Percentiles rank a stretch among this genome's conserved stretches.
Evolutionary conservation across 2,113 vertebrate species (phyloP).

Genomic region (Melanerpes aurifrons): DNA sequence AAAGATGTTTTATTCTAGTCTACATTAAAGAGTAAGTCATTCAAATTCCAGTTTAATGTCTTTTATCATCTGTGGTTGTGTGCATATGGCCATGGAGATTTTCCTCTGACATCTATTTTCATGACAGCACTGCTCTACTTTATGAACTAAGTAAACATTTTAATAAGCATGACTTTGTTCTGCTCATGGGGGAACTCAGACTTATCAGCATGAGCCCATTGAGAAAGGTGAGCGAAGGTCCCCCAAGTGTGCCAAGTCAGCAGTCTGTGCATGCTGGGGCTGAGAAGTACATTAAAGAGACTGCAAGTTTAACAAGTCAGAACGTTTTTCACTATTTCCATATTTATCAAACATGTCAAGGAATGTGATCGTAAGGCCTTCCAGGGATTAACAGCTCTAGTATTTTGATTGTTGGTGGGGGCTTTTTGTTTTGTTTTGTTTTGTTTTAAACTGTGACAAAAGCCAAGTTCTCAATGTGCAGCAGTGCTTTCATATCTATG

Average conservation of each 20-base stretch:
- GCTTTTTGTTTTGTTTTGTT: too few species aligned
- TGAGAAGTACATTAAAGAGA: slow-evolving; percentile 31
- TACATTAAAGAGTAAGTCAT: slow-evolving; percentile 1
- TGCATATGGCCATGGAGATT: not conserved
- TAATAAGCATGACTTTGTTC: slow-evolving; percentile 67
- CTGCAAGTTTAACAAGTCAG: slow-evolving; percentile 69
- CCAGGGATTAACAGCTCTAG: slow-evolving; percentile 63
- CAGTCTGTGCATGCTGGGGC: slow-evolving; percentile 44
- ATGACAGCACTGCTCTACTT: slow-evolving; percentile 41
- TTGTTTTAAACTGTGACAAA: slow-evolving; percentile 22
- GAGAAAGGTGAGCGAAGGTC: slow-evolving; percentile 64
- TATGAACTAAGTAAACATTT: slow-evolving; percentile 64
- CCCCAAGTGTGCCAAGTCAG: slow-evolving; percentile 63
- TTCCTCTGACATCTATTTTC: slow-evolving; percentile 48
- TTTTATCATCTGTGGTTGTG: not conserved
- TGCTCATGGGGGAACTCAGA: slow-evolving; percentile 46
- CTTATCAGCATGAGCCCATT: slow-evolving; percentile 54
- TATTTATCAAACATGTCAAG: slow-evolving; percentile 72
- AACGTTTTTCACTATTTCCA: slow-evolving; percentile 68
- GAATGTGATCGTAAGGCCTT: slow-evolving; percentile 65
- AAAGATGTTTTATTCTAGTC: slow-evolving; percentile 1
- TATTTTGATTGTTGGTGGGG: slow-evolving; percentile 4
- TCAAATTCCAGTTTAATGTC: not conserved
- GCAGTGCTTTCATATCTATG: slow-evolving; percentile 34
- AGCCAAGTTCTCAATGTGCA: slow-evolving; percentile 35